Evolutionary conservation across 2,113 vertebrate genomes (phyloP).

Genomic region (Burhinus bistriatus): DNA sequence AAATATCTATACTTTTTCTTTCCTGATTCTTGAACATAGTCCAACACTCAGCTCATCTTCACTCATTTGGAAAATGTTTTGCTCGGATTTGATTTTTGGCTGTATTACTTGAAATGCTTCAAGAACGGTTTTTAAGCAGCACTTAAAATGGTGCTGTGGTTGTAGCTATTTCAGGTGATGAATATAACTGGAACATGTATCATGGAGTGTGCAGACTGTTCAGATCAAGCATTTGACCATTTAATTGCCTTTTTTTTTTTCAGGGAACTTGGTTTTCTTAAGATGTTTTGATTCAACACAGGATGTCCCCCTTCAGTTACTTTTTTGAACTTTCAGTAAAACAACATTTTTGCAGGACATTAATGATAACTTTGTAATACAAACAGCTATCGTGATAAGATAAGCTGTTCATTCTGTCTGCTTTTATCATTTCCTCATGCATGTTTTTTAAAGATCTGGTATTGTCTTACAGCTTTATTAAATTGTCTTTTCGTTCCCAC

Average conservation of each 20-base stretch:
- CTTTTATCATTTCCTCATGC: neutral
- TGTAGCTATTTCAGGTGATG: neutral
- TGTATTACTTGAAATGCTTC: neutral
- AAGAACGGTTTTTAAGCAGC: neutral
- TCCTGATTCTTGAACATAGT: neutral
- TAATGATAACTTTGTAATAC: neutral
- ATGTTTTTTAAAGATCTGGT: neutral
- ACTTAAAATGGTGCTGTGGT: neutral
- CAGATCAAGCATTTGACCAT: neutral
- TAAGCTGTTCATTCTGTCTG: neutral
- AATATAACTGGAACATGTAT: neutral
- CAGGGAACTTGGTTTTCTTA: neutral
- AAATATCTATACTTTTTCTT: neutral
- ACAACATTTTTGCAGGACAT: neutral
- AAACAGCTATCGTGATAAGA: neutral
- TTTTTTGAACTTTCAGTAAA: neutral
- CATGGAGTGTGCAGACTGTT: neutral
- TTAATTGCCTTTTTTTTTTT: neutral
- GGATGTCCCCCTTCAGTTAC: neutral
- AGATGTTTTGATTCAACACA: neutral
- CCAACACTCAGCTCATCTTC: neutral
- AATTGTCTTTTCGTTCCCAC: neutral
- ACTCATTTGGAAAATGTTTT: neutral
- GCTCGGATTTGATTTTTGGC: neutral
- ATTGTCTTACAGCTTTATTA: neutral